phyloP scores from a whole-genome alignment of 1,140 invertebrate genomes.

The Drosophila arizonae region DNA sequence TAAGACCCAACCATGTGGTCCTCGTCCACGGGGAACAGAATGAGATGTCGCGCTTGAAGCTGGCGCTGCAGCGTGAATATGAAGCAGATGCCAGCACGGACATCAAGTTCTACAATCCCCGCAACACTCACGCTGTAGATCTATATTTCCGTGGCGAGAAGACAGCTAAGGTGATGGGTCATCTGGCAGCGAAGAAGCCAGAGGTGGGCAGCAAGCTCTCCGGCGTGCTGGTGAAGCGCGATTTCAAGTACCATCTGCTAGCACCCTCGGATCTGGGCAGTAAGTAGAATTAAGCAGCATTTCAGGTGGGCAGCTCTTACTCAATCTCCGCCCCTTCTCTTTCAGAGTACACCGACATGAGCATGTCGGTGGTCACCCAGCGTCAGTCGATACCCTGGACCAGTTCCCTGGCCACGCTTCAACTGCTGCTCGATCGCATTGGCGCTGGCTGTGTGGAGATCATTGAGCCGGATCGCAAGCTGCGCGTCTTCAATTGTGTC shows the following conservation, averaged over 20 bases:
- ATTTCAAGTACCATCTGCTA: conserved; percentile 99
- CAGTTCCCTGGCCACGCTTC: conserved; percentile 90
- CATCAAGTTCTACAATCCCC: conserved; percentile 97
- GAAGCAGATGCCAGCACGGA: conserved; percentile 93
- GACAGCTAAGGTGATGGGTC: conserved; percentile 98
- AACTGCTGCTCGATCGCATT: conserved; percentile 92
- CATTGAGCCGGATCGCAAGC: conserved; percentile 87
- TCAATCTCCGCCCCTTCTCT: background rate
- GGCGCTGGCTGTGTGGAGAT: conserved; percentile 90
- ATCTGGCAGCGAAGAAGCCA: conserved; percentile 92
- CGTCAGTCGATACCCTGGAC: conserved; percentile 94
- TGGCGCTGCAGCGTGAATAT: conserved; percentile 96
- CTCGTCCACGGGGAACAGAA: conserved; percentile 99
- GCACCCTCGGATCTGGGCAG: conserved; percentile 95
- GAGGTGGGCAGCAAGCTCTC: conserved; percentile 91
- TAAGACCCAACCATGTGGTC: conserved; percentile 97
- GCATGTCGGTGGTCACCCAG: conserved; percentile 95
- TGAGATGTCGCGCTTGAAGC: conserved; percentile 98
- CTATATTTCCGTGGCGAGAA: conserved; percentile 98
- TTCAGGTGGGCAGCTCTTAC: background rate
- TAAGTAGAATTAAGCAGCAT: conserved; percentile 83
- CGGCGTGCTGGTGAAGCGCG: conserved; percentile 97
- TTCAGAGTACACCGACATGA: conserved; percentile 97
- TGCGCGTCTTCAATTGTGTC: conserved; percentile 90
- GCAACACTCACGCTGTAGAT: conserved; percentile 96